Conservation (phyloP, 2,888 invertebrate species). For the Corbicula japonica region DNA sequence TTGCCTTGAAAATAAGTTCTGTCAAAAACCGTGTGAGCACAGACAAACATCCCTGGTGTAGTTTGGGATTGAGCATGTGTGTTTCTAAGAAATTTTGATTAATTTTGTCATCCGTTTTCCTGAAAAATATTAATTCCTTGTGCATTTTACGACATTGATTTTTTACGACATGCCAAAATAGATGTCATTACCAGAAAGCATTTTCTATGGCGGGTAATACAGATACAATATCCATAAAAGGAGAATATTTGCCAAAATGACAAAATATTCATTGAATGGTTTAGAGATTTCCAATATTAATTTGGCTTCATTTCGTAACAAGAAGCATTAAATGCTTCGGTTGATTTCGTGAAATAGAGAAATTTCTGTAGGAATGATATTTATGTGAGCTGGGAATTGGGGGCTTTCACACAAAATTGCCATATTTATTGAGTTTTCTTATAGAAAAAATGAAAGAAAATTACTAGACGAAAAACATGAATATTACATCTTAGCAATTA, state of each 20-base stretch:
- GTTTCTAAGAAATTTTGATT: constrained; percentile 30
- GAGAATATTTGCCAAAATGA: constrained; percentile 54
- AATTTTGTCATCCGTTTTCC: constrained; percentile 13
- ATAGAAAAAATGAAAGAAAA: too few relatives aligned
- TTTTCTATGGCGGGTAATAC: constrained; percentile 60
- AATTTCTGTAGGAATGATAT: constrained; percentile 21
- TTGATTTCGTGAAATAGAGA: constrained; percentile 47
- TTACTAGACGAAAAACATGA: too few relatives aligned
- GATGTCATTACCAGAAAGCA: constrained; percentile 29
- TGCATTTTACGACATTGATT: constrained; percentile 52
- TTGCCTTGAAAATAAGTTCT: too few relatives aligned
- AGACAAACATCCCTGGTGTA: too few relatives aligned
- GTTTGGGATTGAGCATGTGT: constrained; percentile 34
- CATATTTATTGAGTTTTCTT: too few relatives aligned
- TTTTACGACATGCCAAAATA: constrained; percentile 49
- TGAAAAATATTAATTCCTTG: constrained; percentile 57
- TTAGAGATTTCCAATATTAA: constrained; percentile 61
- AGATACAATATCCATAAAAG: constrained; percentile 61
- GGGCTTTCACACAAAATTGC: too few relatives aligned
- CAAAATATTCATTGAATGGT: constrained; percentile 60
- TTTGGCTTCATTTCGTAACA: constrained; percentile 59
- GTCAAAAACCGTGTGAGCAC: too few relatives aligned
- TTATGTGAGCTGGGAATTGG: constrained; percentile 31
- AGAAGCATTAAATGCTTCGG: constrained; percentile 50
- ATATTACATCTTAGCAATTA: too few relatives aligned